These are phyloP conservation scores for Megathymus violae DNA, from an alignment of 1,140 invertebrate genomes.

Conservation along the genomic window DNA sequence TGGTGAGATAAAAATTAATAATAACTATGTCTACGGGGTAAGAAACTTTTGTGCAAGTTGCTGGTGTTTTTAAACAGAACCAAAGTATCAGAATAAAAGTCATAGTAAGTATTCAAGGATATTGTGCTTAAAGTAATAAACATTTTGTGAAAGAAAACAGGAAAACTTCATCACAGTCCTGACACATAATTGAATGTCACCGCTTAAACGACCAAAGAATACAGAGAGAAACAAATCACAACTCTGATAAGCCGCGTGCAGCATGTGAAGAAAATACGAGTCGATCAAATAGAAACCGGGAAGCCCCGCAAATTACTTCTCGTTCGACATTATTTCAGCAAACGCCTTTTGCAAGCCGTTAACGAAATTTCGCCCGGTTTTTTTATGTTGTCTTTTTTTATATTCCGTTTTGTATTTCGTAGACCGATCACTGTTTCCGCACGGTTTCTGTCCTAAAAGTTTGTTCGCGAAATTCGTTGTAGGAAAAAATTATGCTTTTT, in stretches of 20 bases:
- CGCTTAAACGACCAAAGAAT: slow-evolving; percentile 11
- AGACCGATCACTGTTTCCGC: slow-evolving; percentile 45
- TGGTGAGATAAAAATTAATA: no score
- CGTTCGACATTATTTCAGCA: slow-evolving; percentile 15
- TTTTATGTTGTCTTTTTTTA: slow-evolving; percentile 26
- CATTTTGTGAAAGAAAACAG: no score
- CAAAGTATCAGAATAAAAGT: no score
- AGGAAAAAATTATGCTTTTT: slow-evolving; percentile 49
- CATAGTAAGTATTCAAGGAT: no score
- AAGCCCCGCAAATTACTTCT: slow-evolving; percentile 26
- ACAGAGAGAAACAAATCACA: slow-evolving; percentile 28
- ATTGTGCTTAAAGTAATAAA: no score
- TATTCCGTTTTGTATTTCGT: slow-evolving; percentile 35
- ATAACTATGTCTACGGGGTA: no score
- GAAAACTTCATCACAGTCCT: background rate
- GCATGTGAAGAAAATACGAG: slow-evolving; percentile 21
- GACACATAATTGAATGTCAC: slow-evolving; percentile 15
- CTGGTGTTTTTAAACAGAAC: no score
- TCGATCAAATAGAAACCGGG: slow-evolving; percentile 24
- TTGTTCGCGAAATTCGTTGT: slow-evolving; percentile 51
- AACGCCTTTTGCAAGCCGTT: slow-evolving; percentile 28
- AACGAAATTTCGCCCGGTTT: slow-evolving; percentile 24
- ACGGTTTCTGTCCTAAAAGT: slow-evolving; percentile 50
- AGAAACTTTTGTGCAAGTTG: no score
- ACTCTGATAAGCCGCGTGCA: background rate